A percentile compares a stretch with the other conserved stretches of the same genome.
Conservation (phyloP, 2,888 invertebrate species). For the Eilema depressum region DNA sequence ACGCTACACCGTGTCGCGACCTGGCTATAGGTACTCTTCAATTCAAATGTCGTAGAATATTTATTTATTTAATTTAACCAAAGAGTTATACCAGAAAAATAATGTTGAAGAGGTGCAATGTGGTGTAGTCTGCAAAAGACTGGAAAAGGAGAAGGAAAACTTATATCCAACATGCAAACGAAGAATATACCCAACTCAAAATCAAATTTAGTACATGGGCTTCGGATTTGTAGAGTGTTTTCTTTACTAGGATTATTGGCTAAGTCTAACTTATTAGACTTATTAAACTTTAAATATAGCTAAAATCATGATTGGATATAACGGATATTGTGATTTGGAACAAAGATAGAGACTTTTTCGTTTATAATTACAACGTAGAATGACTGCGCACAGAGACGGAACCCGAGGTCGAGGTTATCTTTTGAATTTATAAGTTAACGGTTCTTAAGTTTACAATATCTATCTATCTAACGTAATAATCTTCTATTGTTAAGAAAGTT, state of each 20-base stretch:
- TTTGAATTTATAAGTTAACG: conserved; percentile 59
- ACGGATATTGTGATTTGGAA: conserved; percentile 63
- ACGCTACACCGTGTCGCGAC: too few species aligned
- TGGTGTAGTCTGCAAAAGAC: neutral
- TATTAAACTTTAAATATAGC: conserved; percentile 1
- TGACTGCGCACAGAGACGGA: conserved; percentile 57
- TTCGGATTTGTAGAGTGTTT: neutral
- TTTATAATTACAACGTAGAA: conserved; percentile 43
- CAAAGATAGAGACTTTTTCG: conserved; percentile 56
- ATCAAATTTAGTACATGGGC: neutral
- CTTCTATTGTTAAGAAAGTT: conserved; percentile 28
- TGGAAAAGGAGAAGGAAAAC: neutral
- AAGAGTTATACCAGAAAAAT: neutral
- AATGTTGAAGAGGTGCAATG: neutral
- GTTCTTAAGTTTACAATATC: conserved; percentile 47
- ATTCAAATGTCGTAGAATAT: too few species aligned
- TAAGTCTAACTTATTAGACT: neutral
- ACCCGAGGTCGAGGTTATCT: conserved; percentile 55
- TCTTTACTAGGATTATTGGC: neutral
- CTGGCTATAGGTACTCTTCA: neutral
- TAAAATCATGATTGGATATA: conserved; percentile 37
- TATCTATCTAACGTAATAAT: conserved; percentile 22
- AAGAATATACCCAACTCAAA: neutral
- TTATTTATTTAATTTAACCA: too few species aligned
- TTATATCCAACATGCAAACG: neutral